phyloP scores from a whole-genome alignment of 2,797 vertebrate species.

The Malurus splendens region DNA sequence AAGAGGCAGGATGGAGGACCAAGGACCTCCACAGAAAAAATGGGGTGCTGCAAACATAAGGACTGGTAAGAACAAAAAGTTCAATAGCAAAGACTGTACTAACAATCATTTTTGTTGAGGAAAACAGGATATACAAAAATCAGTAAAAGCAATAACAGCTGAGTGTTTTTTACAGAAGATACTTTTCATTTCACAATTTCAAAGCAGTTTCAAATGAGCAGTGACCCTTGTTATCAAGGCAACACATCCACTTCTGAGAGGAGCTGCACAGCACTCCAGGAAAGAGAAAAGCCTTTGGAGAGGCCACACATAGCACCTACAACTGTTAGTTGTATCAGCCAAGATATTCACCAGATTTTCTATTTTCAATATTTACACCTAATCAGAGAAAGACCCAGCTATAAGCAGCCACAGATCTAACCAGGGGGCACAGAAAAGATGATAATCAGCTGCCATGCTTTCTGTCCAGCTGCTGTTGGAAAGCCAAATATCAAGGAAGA shows the following conservation, averaged over 20 bases:
- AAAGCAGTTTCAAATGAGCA: not conserved
- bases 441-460: not conserved
- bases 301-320: fast-evolving
- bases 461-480: not conserved
- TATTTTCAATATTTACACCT: not conserved
- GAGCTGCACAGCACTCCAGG: not conserved
- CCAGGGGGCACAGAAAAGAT: not conserved
- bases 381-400: not conserved
- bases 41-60: fast-evolving
- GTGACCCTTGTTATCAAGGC: not conserved
- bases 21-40: not conserved
- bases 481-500: not conserved
- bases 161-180: not conserved
- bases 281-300: not conserved
- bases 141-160: not conserved
- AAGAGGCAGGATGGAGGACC: not conserved
- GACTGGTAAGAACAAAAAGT: not conserved
- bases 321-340: not conserved
- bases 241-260: not conserved
- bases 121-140: not conserved
- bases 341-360: not conserved
- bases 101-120: not conserved
- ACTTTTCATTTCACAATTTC: not conserved
- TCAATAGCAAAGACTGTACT: not conserved
- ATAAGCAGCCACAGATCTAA: not conserved